Evolutionary conservation across 1,140 invertebrate genomes (phyloP).

Genomic region (Epicauta chinensis): DNA sequence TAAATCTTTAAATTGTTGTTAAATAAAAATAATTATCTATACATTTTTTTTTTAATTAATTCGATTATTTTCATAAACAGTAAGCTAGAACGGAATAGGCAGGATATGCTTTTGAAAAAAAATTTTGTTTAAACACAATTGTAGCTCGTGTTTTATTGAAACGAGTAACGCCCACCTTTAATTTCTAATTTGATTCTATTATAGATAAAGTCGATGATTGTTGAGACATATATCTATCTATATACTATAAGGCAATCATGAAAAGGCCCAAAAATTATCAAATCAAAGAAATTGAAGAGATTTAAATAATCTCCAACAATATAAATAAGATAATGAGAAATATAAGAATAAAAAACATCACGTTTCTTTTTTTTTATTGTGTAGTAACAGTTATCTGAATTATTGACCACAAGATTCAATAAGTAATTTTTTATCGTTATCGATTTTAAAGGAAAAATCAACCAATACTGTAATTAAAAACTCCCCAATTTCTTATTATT

Average conservation of each 20-base stretch:
- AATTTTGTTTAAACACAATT: neutral
- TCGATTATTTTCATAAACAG: too few relatives aligned
- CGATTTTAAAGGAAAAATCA: neutral
- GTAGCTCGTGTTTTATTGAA: slow-evolving; percentile 4
- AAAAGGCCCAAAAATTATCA: neutral
- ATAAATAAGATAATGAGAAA: too few relatives aligned
- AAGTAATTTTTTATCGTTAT: slow-evolving; percentile 8
- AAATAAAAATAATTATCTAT: too few relatives aligned
- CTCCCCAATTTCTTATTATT: neutral
- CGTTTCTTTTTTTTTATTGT: too few relatives aligned
- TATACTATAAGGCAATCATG: neutral
- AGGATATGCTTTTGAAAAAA: too few relatives aligned
- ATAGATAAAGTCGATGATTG: slow-evolving; percentile 3
- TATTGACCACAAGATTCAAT: slow-evolving; percentile 4
- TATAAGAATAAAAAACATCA: too few relatives aligned
- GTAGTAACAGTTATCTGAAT: slow-evolving; percentile 3
- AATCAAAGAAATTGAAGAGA: too few relatives aligned
- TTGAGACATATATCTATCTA: neutral
- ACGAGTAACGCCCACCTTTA: slow-evolving; percentile 11
- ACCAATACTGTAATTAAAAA: slow-evolving; percentile 13
- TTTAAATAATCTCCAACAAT: too few relatives aligned
- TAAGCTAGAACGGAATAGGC: too few relatives aligned
- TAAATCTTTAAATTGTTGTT: too few relatives aligned
- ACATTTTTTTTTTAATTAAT: too few relatives aligned
- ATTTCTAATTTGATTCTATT: slow-evolving; percentile 7